Base-by-base conservation (phyloP, 2,113 vertebrate species). In the Erpornis zantholeuca region DNA sequence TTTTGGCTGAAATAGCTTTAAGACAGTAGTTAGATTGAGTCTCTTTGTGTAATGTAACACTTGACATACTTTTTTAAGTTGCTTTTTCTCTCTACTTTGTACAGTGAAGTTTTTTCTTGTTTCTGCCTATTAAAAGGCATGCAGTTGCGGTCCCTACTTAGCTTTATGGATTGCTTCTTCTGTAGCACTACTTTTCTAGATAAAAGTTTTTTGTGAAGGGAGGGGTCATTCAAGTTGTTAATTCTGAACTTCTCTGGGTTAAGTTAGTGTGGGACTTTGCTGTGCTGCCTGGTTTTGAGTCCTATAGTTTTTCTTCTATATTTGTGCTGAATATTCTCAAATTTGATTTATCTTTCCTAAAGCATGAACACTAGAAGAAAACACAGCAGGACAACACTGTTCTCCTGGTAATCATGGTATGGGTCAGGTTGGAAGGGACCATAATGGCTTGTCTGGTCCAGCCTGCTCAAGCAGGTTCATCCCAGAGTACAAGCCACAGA, bases 71-170 rank as follows among this genome's bases (percentile, higher is more conserved):
- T 76, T 78, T 15, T 22, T 9, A 69, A 75, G 13, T 73, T 86
- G 15, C 0, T 57, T 78, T 88, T 66, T 63, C 59, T 8, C 4
- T 50, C 0, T 27, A 2, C 27, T 59, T 56, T 31, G 11, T 71
- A 28, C 8, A 49, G 6, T 23, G 3, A 59, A 54, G 22, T 20
- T 64, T 33, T 61, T 8, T 1, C 0, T 14, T 49, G 44, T 42
- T 16, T 6, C 22, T 14, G 38, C 45, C 29, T 44, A 5, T 40
- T 72, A n/a, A 63, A 28, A 88, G 22, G 19, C 18, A 16, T 36
- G 4, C 36, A 56, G 33, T 20, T 89, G 47, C 47, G 59, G 4
- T 69, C 7, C 18, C 15, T 64, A 3, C 47, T 75, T 63, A 68
- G 18, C 11, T 86, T 70, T 59, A 7, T 54, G 11, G 50, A 4